Base-by-base conservation (phyloP, 2,797 vertebrate genomes). In the Gymnoscopelus microlampas region DNA sequence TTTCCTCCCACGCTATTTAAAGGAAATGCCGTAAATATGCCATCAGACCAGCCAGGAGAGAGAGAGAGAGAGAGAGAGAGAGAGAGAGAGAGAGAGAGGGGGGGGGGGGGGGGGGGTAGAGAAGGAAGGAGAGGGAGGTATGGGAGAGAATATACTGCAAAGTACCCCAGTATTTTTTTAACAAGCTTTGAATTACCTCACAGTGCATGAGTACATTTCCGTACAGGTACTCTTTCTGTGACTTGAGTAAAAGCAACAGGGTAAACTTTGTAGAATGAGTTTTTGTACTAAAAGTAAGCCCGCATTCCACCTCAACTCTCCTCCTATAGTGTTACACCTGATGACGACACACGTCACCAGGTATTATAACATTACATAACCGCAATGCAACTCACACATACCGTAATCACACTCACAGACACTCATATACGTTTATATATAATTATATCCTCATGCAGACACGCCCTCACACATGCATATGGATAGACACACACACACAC, bases 281-380 rank as follows among this genome's bases (percentile, higher is more conserved):
- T 44, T 44, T 10, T 44, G 39, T 44, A 44, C 39, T 44, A 44
- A 44, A 44, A 44, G 39, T 44, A 7, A 44, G 39, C 7, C 39
- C 8, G 9, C 9, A 60, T n/a, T 14, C 74, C 70, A 64, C 61
- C 8, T 61, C 59, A 29, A 66, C 60, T 79, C 77, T 87, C 19
- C 19, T 19, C 19, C 77, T 81, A 69, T 68, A 74, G 70, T 76
- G 69, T 83, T 68, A 63, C 64, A 80, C 60, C 13, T 63, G 76
- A n/a, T 78, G 70, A 74, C 77, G 53, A n/a, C n/a, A n/a, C n/a
- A n/a, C 82, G 79, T 77, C 85, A 79, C 82, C 74, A 63, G 29
- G 2, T 70, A 82, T 61, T 73, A 79, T 68, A 78, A 68, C 71
- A 83, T 91, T 91, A 90, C 86, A 87, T 92, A 91, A 92, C 74